These are phyloP conservation scores for Geophilus truncorum DNA, from an alignment of 2,888 invertebrate genomes.

Conservation along the genomic window DNA sequence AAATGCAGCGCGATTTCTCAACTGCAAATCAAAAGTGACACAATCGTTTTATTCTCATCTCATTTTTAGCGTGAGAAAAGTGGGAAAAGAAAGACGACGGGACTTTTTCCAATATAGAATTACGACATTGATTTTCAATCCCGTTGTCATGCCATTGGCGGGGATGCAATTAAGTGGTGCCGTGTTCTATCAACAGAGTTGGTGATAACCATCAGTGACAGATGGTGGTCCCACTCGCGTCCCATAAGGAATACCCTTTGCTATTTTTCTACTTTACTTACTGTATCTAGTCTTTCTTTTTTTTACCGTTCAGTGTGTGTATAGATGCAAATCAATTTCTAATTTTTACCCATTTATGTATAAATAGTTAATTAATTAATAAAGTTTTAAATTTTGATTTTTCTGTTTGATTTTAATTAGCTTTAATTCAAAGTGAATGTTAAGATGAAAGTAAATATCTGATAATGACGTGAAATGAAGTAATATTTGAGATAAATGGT, in stretches of 20 bases:
- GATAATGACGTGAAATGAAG: neutral
- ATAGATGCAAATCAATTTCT: too few species aligned
- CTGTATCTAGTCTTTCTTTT: neutral
- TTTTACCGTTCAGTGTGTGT: too few species aligned
- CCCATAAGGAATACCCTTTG: neutral
- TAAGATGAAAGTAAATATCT: neutral
- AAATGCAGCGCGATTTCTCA: slow-evolving; percentile 15
- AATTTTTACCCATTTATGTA: too few species aligned
- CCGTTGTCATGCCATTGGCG: slow-evolving; percentile 11
- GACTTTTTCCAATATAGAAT: slow-evolving; percentile 18
- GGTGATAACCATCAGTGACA: slow-evolving; percentile 25
- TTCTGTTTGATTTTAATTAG: neutral
- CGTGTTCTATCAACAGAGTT: slow-evolving; percentile 18
- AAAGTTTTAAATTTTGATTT: too few species aligned
- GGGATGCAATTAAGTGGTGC: slow-evolving; percentile 21
- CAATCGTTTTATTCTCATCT: neutral
- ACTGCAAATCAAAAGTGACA: slow-evolving; percentile 13
- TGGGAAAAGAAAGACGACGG: neutral
- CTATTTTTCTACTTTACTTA: neutral
- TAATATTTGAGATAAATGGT: neutral
- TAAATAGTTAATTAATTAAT: too few species aligned
- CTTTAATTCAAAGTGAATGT: neutral
- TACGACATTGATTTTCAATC: slow-evolving; percentile 25
- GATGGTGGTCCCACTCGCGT: neutral
- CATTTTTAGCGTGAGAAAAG: slow-evolving; percentile 1